Conservation (phyloP, 1,140 invertebrate genomes). For the Ephestia elutella region DNA sequence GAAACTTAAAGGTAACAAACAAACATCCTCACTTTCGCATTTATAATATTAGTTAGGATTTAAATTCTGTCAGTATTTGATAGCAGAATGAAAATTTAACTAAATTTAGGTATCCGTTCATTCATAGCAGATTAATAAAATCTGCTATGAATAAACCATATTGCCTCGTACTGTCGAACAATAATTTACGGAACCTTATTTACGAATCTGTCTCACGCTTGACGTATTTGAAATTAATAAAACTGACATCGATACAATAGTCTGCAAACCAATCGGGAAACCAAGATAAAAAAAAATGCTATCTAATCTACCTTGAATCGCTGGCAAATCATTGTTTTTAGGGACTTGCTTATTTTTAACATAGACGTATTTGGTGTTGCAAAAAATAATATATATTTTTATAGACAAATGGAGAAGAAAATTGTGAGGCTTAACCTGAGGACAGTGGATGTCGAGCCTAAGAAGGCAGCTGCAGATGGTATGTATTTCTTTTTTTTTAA, state of each 20-base stretch:
- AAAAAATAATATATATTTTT: constrained; percentile 7
- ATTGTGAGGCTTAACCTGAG: constrained; percentile 26
- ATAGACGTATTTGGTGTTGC: constrained; percentile 19
- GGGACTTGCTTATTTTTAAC: constrained; percentile 16
- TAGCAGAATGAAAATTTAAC: too few species aligned
- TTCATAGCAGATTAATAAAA: too few species aligned
- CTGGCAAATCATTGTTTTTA: constrained; percentile 20
- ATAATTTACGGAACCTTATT: too few species aligned
- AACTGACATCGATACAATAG: neutral
- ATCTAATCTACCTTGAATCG: constrained; percentile 24
- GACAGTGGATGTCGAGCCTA: constrained; percentile 21
- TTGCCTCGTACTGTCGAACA: too few species aligned
- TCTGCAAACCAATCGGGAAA: constrained; percentile 12
- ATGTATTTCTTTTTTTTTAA: constrained; percentile 12
- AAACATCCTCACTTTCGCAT: too few species aligned
- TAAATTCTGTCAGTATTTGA: too few species aligned
- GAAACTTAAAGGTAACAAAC: too few species aligned
- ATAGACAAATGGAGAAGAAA: constrained; percentile 35
- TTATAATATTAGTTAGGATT: too few species aligned
- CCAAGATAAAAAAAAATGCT: constrained; percentile 21
- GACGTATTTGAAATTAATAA: neutral
- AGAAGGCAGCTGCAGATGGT: constrained; percentile 43
- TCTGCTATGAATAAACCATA: too few species aligned
- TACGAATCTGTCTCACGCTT: neutral
- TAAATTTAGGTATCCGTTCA: too few species aligned